phyloP scores from a whole-genome alignment of 2,888 invertebrate genomes.

The Eupithecia subumbrata region DNA sequence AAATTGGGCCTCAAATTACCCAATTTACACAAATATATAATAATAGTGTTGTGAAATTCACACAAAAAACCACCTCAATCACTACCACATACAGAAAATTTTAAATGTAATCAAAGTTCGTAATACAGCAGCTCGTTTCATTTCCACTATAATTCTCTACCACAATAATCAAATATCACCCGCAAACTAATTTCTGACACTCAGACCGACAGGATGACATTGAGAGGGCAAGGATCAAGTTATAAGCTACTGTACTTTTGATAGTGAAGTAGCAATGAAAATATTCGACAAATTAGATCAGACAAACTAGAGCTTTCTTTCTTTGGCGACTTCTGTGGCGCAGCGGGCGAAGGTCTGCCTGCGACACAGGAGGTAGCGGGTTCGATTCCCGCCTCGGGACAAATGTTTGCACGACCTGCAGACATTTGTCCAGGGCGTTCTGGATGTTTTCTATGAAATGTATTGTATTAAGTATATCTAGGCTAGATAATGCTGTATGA shows the following conservation, averaged over 20 bases:
- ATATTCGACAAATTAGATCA: background rate
- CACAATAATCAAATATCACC: slow-evolving; percentile 57
- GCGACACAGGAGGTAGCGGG: too few relatives aligned
- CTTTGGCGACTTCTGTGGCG: too few relatives aligned
- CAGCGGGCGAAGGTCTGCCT: too few relatives aligned
- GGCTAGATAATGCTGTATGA: too few relatives aligned
- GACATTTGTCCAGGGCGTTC: too few relatives aligned
- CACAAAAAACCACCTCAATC: background rate
- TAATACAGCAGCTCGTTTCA: slow-evolving; percentile 24
- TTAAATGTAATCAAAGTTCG: background rate
- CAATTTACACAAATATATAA: background rate
- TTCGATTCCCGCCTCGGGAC: too few relatives aligned
- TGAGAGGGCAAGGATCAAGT: slow-evolving; percentile 39
- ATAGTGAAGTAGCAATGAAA: background rate
- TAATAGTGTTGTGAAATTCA: background rate
- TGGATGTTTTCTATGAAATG: too few relatives aligned
- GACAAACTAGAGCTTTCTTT: background rate
- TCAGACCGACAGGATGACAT: slow-evolving; percentile 47
- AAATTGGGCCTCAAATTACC: background rate
- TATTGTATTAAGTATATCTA: too few relatives aligned
- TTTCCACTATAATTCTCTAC: slow-evolving; percentile 53
- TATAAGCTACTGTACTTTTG: slow-evolving; percentile 12
- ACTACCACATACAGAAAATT: background rate
- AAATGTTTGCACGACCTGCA: too few relatives aligned
- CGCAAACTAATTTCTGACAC: slow-evolving; percentile 60